Evolutionary conservation across 2,797 vertebrate species (phyloP), one percentile per base, ranked within the genome.

Genomic region (Hippopotamyrus pictus): DNA sequence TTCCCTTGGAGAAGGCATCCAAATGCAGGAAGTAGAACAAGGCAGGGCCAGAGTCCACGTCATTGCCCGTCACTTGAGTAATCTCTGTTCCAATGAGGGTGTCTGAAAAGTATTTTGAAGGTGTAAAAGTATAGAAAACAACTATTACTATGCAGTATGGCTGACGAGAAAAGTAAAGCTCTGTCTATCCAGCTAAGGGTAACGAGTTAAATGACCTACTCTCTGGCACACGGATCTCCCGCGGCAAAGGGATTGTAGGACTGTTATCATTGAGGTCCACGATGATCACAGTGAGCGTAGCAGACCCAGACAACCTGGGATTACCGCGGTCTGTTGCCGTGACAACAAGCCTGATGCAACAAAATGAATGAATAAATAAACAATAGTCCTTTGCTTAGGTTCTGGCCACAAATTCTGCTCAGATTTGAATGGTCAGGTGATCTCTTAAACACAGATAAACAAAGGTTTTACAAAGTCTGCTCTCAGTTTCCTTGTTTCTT

Each of bases 211-310:
- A 25, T 65, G 7, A 94, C 97, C 97, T 93, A 99, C 99, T 98
- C 93, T 99, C 99, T 0, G 97, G 97, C 85, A 99, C 96, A 57
- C 93, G 96, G 65, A 99, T 93, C 94, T 99, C 98, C 92, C 95
- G 94, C 11, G 97, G 98, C 5, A 97, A 91, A 0, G 98, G 99
- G 89, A 99, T 99, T 54, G 98, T 99, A 46, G 99, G 99, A 90
- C 97, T 98, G 89, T 99, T 99, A 95, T 99, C 99, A 22, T 99
- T 99, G 92, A 98, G 92, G 92, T 99, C 99, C 84, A 99, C 96
- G 89, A 99, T 98, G 92, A 99, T 96, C 88, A 99, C 98, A 0
- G 98, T 99, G 85, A 99, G 92, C 0, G 97, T 99, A 65, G 98
- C 97, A 0, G 97, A 97, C 90, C 98, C 97, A 53, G 97, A 96